Percentiles rank a stretch among this genome's conserved stretches.
Conservation (phyloP, 1,140 invertebrate genomes). For the Ceratitis capitata region DNA sequence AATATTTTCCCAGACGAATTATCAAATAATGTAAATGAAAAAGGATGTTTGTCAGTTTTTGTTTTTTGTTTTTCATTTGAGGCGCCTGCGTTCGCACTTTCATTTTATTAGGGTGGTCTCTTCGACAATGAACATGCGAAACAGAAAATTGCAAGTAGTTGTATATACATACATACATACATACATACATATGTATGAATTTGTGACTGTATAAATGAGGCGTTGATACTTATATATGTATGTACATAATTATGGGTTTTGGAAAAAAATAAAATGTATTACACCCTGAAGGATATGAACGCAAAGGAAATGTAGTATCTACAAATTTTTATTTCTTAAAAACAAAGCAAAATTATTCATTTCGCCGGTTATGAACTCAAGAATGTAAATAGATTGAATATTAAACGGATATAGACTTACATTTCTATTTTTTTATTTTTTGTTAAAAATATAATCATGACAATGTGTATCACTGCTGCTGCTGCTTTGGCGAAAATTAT, state of each 20-base stretch:
- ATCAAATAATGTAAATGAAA: too few species aligned
- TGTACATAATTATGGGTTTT: background rate
- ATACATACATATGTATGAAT: background rate
- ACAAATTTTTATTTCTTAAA: background rate
- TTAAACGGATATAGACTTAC: conserved; percentile 15
- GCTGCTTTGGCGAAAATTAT: background rate
- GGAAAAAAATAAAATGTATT: background rate
- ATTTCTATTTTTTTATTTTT: too few species aligned
- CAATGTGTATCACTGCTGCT: background rate
- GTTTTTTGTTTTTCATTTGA: background rate
- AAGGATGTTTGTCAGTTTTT: too few species aligned
- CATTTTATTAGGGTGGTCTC: background rate
- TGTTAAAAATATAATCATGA: background rate
- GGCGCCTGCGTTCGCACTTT: background rate
- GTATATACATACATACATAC: background rate
- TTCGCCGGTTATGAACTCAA: background rate
- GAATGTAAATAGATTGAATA: background rate
- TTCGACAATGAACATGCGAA: background rate
- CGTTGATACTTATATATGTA: background rate
- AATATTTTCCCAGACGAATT: too few species aligned
- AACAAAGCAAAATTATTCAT: background rate
- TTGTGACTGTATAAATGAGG: background rate
- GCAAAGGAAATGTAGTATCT: background rate
- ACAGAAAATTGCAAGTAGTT: background rate
- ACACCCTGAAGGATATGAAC: background rate